Evolutionary conservation across 1,140 invertebrate genomes (phyloP).

Genomic region (Riptortus pedestris): DNA sequence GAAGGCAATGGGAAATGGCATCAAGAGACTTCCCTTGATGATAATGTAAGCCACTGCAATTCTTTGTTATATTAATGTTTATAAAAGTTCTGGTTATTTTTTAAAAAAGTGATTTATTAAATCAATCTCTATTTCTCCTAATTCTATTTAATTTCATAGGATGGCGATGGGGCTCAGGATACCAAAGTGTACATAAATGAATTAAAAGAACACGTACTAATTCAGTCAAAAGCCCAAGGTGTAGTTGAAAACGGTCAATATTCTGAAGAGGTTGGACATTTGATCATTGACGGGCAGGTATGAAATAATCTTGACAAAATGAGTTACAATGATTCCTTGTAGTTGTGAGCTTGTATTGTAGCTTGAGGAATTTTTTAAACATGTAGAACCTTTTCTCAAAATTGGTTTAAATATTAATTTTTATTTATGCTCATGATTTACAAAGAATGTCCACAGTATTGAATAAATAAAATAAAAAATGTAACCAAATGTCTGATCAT

Average conservation of each 20-base stretch:
- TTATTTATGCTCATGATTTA: too few species aligned
- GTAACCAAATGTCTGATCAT: too few species aligned
- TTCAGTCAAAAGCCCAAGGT: conserved; percentile 37
- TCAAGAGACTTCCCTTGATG: conserved; percentile 25
- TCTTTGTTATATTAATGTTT: background rate
- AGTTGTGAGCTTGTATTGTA: background rate
- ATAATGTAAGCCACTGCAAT: background rate
- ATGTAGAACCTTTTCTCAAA: background rate
- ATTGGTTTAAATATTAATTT: background rate
- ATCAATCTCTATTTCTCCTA: background rate
- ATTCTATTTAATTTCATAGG: conserved; percentile 4
- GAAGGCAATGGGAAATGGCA: conserved; percentile 32
- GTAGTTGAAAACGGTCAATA: conserved; percentile 37
- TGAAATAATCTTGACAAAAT: too few species aligned
- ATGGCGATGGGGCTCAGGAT: conserved; percentile 23
- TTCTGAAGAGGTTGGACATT: conserved; percentile 40
- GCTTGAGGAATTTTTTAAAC: background rate
- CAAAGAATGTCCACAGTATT: too few species aligned
- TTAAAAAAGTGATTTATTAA: too few species aligned
- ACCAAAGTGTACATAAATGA: conserved; percentile 45
- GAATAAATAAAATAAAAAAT: too few species aligned
- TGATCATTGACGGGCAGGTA: conserved; percentile 42
- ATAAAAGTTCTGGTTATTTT: too few species aligned
- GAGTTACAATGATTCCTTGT: background rate
- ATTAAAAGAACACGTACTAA: conserved; percentile 45